Evolutionary conservation across 1,140 invertebrate species (phyloP), one percentile per base, ranked within the genome.

Genomic region (Heliconius hewitsoni): DNA sequence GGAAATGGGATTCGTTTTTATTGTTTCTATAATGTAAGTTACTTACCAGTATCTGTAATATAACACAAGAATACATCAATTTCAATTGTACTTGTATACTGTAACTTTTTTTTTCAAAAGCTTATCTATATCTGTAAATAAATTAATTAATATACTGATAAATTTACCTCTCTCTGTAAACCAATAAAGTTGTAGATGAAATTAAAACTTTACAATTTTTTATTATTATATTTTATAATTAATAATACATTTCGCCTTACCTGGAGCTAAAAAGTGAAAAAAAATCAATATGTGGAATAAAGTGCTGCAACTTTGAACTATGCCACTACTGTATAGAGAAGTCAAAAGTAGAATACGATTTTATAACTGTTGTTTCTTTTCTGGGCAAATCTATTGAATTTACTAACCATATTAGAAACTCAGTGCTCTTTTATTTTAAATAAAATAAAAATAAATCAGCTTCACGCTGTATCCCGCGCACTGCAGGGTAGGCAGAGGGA

Each of bases 221-320:
- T 52, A 55, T 18, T 4, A n/a, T 19, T 55, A 55, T 2, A 19
- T 8, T 8, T 55, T 19, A 8, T n/a, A 57, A 23, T 57, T 52
- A 52, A 30, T 9, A 18, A 66, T 27, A 16, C 1, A n/a, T 30
- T 13, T 70, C 50, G 11, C n/a, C 5, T 75, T 76, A 79, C 78
- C 78, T 60, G 78, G 78, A n/a, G 78, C 78, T 79, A 46, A 50
- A 60, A 78, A 52, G 18, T 39, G 2, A 60, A 74, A 71, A 74
- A 71, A 8, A 9, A 19, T 13, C 34, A 74, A 73, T 39, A 18
- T 42, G 8, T 13, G 0, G 13, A 46, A 16, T 27, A 39, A 6
- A 39, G 0, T 8, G n/a, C 19, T 6, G 1, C 0, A 37, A 71
- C 46, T 46, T 46, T 11, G 46, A 73, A 11, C 13, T n/a, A 50